These are phyloP conservation scores for Meriones psammophilus DNA, from an alignment of 2,797 vertebrate species.

Conservation along the genomic window DNA sequence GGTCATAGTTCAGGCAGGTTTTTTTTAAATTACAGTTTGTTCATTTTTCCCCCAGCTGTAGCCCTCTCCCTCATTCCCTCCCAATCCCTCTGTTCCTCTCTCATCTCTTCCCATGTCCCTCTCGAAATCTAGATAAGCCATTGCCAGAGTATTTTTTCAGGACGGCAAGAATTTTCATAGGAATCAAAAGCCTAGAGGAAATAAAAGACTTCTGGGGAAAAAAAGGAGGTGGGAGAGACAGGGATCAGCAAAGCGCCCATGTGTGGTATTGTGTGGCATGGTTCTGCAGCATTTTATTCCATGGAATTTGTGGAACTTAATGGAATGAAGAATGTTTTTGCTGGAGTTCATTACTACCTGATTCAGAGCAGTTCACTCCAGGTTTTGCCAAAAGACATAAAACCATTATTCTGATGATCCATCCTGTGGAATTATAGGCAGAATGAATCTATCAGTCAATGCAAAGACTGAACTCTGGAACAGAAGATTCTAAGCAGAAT, in stretches of 20 bases:
- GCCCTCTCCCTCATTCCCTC: no score
- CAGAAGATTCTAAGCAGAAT: neutral
- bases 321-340: slow-evolving; percentile 51
- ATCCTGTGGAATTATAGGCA: slow-evolving; percentile 1
- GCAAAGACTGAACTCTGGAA: neutral
- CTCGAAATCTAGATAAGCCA: slow-evolving; percentile 32
- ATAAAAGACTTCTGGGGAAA: neutral
- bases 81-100: no score
- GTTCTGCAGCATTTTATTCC: neutral
- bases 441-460: slow-evolving; percentile 36
- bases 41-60: no score
- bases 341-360: neutral
- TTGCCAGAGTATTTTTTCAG: slow-evolving; percentile 30
- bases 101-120: no score
- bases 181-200: slow-evolving; percentile 25
- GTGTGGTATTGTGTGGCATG: neutral
- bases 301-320: slow-evolving; percentile 25
- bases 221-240: neutral
- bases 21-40: no score
- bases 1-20: no score
- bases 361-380: neutral
- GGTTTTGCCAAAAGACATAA: neutral
- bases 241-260: neutral
- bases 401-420: neutral
- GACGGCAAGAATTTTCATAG: slow-evolving; percentile 14